A percentile compares a stretch with the other conserved stretches of the same genome.
These are phyloP conservation scores for Trachymyrmex septentrionalis DNA, from an alignment of 1,140 invertebrate species.

Conservation along the genomic window DNA sequence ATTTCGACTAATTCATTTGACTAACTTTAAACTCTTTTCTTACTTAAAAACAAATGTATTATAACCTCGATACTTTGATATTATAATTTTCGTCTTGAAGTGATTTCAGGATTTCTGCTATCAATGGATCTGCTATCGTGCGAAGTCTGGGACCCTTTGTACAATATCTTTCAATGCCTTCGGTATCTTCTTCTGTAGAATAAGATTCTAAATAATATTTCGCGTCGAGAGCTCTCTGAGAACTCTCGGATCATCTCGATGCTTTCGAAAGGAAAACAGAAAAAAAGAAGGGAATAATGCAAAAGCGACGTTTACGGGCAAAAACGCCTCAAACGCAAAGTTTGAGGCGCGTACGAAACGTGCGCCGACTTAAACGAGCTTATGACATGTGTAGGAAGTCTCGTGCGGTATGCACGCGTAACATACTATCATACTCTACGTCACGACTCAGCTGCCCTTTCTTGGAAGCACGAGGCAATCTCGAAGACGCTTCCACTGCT, in stretches of 20 bases:
- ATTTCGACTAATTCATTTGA: too few relatives aligned
- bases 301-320: conserved; percentile 27
- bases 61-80: too few relatives aligned
- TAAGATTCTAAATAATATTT: conserved; percentile 10
- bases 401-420: conserved; percentile 28
- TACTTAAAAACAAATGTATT: too few relatives aligned
- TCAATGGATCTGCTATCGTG: too few relatives aligned
- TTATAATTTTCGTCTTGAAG: too few relatives aligned
- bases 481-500: conserved; percentile 63
- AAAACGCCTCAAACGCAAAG: conserved; percentile 42
- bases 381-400: conserved; percentile 54
- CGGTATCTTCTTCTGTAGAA: not conserved
- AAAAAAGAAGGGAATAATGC: not conserved
- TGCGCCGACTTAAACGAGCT: conserved; percentile 53
- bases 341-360: conserved; percentile 38
- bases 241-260: not conserved
- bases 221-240: not conserved
- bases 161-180: not conserved
- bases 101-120: too few relatives aligned
- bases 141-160: too few relatives aligned
- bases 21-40: too few relatives aligned
- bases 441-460: conserved; percentile 50
- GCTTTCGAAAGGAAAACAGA: not conserved
- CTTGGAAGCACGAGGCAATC: conserved; percentile 69
- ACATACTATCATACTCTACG: conserved; percentile 39